A percentile compares a stretch with the other conserved stretches of the same genome.
Conservation (phyloP, 2,113 vertebrate genomes). For the Probosciger aterrimus region DNA sequence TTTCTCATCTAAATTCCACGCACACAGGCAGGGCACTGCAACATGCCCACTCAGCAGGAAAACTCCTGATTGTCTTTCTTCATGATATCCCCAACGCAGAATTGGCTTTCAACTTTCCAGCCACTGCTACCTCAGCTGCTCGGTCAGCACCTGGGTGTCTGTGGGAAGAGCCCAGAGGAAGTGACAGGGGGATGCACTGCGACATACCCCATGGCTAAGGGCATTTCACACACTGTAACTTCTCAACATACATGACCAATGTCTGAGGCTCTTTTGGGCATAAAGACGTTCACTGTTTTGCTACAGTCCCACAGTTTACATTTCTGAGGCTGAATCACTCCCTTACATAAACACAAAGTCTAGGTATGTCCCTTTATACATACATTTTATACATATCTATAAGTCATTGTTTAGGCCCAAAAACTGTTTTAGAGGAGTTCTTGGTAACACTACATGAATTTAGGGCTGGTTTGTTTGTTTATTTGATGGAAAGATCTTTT, state of each 20-base stretch:
- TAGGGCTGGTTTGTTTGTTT: not conserved
- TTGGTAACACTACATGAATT: not conserved
- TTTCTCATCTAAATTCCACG: constrained; percentile 27
- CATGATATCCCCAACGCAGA: not conserved
- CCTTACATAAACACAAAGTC: not conserved
- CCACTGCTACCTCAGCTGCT: not conserved
- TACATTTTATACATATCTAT: not conserved
- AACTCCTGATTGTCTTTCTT: not conserved
- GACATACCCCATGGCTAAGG: not conserved
- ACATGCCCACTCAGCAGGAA: not conserved
- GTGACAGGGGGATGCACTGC: not conserved
- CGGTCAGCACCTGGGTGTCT: not conserved
- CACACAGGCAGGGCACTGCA: constrained; percentile 8
- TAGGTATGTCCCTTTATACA: not conserved
- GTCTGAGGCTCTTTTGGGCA: not conserved
- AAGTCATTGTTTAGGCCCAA: not conserved
- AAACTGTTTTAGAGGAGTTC: not conserved
- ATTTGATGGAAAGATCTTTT: not conserved
- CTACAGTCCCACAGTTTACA: not conserved
- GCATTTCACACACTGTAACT: not conserved
- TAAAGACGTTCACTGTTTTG: not conserved
- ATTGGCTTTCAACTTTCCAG: not conserved
- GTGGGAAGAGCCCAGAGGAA: not conserved
- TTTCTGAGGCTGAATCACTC: not conserved
- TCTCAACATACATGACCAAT: accelerated